Conservation (phyloP, 2,113 vertebrate species). For the Eptesicus fuscus region DNA sequence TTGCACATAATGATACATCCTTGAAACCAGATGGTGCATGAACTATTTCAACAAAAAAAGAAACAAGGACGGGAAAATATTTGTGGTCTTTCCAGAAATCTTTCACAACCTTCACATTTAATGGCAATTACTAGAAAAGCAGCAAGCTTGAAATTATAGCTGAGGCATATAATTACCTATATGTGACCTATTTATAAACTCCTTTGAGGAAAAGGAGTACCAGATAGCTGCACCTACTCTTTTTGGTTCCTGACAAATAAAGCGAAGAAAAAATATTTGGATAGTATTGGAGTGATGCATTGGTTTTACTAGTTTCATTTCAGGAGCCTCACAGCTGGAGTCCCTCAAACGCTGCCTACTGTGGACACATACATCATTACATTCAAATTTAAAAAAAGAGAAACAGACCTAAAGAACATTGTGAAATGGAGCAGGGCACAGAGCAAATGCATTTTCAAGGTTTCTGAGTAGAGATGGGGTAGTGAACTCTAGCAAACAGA, state of each 20-base stretch:
- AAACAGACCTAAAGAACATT: not conserved
- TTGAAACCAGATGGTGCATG: constrained; percentile 57
- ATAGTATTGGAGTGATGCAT: not conserved
- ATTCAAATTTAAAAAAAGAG: not conserved
- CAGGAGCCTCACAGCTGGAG: not conserved
- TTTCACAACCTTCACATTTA: constrained; percentile 61
- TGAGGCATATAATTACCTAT: constrained; percentile 38
- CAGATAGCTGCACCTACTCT: not conserved
- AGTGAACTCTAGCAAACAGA: not conserved
- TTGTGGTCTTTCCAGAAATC: constrained; percentile 63
- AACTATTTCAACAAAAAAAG: constrained; percentile 52
- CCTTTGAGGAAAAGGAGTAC: not conserved
- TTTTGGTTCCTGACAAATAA: not conserved
- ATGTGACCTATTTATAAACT: constrained; percentile 50
- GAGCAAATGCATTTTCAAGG: not conserved
- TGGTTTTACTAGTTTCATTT: not conserved
- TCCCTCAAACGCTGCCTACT: not conserved
- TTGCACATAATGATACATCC: constrained; percentile 22
- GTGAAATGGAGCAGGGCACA: not conserved
- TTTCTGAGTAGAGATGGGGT: not conserved
- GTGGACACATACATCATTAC: not conserved
- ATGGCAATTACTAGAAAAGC: constrained; percentile 38
- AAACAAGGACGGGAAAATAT: constrained; percentile 39
- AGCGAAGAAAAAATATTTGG: not conserved
- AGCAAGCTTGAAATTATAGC: constrained; percentile 24